Conservation (phyloP, 2,888 invertebrate genomes). For the Pseudolycoriella hygida region DNA sequence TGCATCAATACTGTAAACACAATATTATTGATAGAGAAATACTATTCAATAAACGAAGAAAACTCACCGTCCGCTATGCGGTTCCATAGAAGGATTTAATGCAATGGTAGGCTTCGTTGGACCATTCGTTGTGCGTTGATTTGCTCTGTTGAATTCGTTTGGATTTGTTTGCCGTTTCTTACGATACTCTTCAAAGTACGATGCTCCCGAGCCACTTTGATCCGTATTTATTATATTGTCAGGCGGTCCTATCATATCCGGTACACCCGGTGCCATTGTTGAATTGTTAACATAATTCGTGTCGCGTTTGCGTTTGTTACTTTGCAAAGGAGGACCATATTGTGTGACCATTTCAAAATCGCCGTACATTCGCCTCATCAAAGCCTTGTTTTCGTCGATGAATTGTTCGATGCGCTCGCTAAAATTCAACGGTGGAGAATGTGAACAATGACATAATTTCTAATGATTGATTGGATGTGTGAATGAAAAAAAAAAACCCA, state of each 20-base stretch:
- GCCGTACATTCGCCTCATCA: constrained; percentile 87
- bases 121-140: background rate
- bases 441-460: no score
- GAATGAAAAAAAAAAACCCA: no score
- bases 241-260: constrained; percentile 33
- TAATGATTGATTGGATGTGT: no score
- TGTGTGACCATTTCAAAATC: constrained; percentile 54
- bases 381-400: constrained; percentile 86
- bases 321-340: constrained; percentile 32
- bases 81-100: constrained; percentile 8
- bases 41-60: background rate
- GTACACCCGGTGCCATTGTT: constrained; percentile 32
- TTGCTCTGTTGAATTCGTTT: constrained; percentile 23
- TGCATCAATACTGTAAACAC: constrained; percentile 41
- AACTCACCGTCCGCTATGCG: constrained; percentile 18
- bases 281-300: constrained; percentile 9
- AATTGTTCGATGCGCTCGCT: constrained; percentile 82
- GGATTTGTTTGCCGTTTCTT: constrained; percentile 32
- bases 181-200: constrained; percentile 36
- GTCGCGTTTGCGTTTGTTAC: constrained; percentile 24
- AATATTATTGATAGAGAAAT: background rate
- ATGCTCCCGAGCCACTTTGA: constrained; percentile 23
- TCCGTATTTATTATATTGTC: constrained; percentile 19
- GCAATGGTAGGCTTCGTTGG: constrained; percentile 2
- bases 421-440: background rate